Conservation (phyloP, 2,797 vertebrate genomes). For the Leptodactylus fallax region DNA sequence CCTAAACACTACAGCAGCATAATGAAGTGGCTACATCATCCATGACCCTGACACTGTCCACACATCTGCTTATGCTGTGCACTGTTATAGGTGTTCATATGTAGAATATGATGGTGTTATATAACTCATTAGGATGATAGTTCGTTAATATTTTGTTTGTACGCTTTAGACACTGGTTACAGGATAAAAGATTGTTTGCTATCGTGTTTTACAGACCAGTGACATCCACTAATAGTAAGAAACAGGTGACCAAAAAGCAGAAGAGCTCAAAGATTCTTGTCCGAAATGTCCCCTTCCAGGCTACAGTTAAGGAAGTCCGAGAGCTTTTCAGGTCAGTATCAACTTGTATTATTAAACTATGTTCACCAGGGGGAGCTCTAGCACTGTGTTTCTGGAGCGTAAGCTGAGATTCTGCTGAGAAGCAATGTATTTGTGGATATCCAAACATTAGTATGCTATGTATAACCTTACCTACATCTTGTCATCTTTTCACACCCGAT, state of each 20-base stretch:
- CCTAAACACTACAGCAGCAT: too few relatives aligned
- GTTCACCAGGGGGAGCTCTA: constrained; percentile 77
- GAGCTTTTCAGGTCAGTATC: constrained; percentile 92
- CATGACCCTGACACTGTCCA: too few relatives aligned
- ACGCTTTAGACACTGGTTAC: not conserved
- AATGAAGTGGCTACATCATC: too few relatives aligned
- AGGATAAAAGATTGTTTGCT: not conserved
- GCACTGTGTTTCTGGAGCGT: constrained; percentile 61
- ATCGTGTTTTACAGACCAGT: constrained; percentile 72
- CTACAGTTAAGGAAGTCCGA: constrained; percentile 84
- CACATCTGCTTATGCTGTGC: too few relatives aligned
- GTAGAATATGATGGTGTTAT: not conserved
- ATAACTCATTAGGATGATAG: not conserved
- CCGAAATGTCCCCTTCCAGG: constrained; percentile 95
- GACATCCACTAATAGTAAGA: constrained; percentile 77
- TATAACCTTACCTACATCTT: constrained; percentile 35
- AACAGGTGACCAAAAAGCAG: constrained; percentile 86
- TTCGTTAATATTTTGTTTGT: not conserved
- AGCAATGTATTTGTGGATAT: not conserved
- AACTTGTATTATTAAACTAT: not conserved
- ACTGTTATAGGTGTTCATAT: not conserved
- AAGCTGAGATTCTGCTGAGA: not conserved
- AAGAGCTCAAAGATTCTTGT: constrained; percentile 93
- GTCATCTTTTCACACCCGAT: constrained; percentile 38
- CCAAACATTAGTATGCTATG: constrained; percentile 37